These are phyloP conservation scores for Leptopilina boulardi DNA, from an alignment of 1,140 invertebrate species.

Conservation along the genomic window DNA sequence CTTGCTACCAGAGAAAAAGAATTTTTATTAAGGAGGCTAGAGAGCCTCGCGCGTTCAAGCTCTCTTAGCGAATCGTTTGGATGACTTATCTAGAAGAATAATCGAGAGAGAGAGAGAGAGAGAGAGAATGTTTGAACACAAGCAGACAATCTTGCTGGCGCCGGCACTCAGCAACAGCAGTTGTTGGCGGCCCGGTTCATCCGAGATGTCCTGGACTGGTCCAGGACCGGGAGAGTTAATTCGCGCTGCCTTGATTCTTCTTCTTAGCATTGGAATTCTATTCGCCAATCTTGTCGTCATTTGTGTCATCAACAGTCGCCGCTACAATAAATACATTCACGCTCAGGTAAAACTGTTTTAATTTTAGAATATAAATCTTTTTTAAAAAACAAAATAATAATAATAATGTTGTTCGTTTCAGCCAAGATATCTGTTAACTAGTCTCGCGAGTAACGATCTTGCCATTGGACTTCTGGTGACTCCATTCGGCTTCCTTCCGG, in stretches of 20 bases:
- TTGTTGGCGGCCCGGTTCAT: constrained; percentile 82
- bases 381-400: too few species aligned
- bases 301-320: constrained; percentile 86
- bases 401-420: constrained; percentile 78
- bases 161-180: constrained; percentile 88
- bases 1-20: constrained; percentile 14
- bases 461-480: constrained; percentile 89
- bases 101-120: background rate
- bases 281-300: constrained; percentile 87
- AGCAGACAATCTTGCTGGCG: constrained; percentile 80
- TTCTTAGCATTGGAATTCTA: constrained; percentile 85
- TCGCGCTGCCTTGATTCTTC: constrained; percentile 84
- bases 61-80: constrained; percentile 8
- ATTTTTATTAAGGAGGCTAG: constrained; percentile 25
- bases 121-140: constrained; percentile 66
- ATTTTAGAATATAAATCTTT: too few species aligned
- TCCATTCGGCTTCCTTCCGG: constrained; percentile 87
- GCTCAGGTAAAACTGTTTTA: constrained; percentile 81
- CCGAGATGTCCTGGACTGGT: constrained; percentile 78
- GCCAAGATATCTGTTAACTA: constrained; percentile 89
- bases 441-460: constrained; percentile 88
- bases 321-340: constrained; percentile 89
- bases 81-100: background rate
- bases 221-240: constrained; percentile 83
- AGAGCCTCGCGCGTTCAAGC: constrained; percentile 20